Evolutionary conservation across 30 jellyfish, hydroid and myxozoan species (phyloP), one percentile per base, ranked within the genome.

Genomic region (Catostylus mosaicus): DNA sequence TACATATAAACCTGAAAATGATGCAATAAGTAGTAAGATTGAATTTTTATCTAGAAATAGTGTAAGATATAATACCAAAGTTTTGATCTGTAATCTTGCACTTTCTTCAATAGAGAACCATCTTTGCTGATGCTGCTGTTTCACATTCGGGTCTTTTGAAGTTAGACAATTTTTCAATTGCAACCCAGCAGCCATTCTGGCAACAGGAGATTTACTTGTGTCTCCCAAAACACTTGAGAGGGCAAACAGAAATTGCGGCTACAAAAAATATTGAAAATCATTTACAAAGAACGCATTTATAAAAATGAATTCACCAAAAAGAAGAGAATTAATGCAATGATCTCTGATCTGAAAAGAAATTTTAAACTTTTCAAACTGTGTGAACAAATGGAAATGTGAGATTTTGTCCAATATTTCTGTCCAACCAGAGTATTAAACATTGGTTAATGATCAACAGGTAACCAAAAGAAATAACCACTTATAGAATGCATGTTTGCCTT

Each of bases 121-220:
- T 43, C 96, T 56, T 59, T 91, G 92, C 37, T 91, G 96, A 51
- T 91, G 86, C 33, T 60, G 94, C 32, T 46, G 86, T 77, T 77
- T 91, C 11, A 85, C 80, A 37, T 77, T 51, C 1, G 84, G 37
- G 50, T 85, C 96, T 73, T 91, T 91, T 43, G 98, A 92, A 26
- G 93, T 90, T 60, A 91, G 66, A 60, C 95, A 91, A 60, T 91
- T 91, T 63, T 91, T 91, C 82, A 91, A 62, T 60, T 91, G 98
- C 30, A 91, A 59, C 18, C 98, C 98, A 78, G 98, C 98, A 63
- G 98, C 98, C 89, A 78, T 87, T 45, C 98, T 77, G 0, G 87
- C 96, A 27, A 78, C 88, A 5, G 95, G 64, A 2, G 95, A 64
- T 38, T 91, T 90, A 62, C 65, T 79, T 9, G 75, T 82, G 84